A percentile compares a stretch with the other conserved stretches of the same genome.
Conservation (phyloP, 1,140 invertebrate genomes). For the Listronotus oregonensis region DNA sequence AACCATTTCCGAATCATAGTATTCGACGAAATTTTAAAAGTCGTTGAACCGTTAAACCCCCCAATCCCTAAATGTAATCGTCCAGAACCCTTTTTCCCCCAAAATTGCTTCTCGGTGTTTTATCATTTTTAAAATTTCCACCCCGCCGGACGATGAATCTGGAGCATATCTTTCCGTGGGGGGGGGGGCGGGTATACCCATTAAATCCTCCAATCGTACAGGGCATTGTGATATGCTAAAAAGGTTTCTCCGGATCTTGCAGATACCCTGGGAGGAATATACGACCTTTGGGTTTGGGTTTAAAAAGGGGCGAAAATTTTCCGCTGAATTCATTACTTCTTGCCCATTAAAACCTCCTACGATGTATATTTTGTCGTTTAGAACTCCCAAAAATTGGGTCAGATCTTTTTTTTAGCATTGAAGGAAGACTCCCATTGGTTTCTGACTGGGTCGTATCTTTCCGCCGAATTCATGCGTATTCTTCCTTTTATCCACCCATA, state of each 20-base stretch:
- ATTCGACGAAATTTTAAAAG: conserved; percentile 73
- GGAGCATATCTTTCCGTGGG: conserved; percentile 55
- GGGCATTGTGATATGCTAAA: conserved; percentile 63
- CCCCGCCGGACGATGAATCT: conserved; percentile 51
- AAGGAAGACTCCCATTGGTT: conserved; percentile 83
- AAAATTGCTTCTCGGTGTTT: conserved; percentile 77
- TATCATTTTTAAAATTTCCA: conserved; percentile 72
- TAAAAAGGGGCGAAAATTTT: conserved; percentile 67
- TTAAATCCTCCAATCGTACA: conserved; percentile 76
- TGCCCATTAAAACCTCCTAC: conserved; percentile 79
- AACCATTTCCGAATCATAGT: conserved; percentile 70
- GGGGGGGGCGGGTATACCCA: conserved; percentile 63
- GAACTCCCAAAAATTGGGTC: conserved; percentile 74
- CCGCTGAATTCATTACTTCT: conserved; percentile 67
- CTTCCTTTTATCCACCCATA: conserved; percentile 86
- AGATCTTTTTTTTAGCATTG: conserved; percentile 80
- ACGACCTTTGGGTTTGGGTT: conserved; percentile 74
- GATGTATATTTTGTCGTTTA: conserved; percentile 70
- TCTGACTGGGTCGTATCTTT: conserved; percentile 70
- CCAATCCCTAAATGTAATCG: conserved; percentile 74
- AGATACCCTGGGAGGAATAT: conserved; percentile 71
- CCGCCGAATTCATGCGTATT: conserved; percentile 74
- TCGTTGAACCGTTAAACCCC: conserved; percentile 72
- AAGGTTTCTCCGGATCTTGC: conserved; percentile 72
- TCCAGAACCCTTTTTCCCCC: conserved; percentile 72